Base-by-base conservation (phyloP, 1,140 invertebrate species). In the Lordiphosa clarofinis region DNA sequence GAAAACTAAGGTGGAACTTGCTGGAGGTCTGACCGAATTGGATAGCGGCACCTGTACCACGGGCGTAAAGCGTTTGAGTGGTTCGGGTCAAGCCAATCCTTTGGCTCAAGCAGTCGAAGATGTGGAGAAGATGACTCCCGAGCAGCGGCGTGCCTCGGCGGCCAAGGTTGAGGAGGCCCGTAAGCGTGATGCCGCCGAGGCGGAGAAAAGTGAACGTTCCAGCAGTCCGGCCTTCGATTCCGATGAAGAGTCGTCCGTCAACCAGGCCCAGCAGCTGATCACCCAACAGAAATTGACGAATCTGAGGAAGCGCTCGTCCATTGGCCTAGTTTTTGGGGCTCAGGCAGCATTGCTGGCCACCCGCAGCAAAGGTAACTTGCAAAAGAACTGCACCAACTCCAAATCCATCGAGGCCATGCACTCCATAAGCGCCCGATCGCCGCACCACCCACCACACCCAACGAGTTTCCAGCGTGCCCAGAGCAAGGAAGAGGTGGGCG, bases 151-250 rank as follows among this genome's bases (percentile, higher is more conserved):
- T 2, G 75, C 81, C 4, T 88, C 73, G 0, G 87, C 86, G 19
- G 69, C 90, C 72, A 60, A 91, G 89, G 65, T 90, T 66, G 60
- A 91, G 43, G 81, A 78, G 10, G 73, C 73, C 88, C 57, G 57
- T 3, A 90, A 86, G 90, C 89, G 88, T 50, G 91, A 89, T 75
- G 90, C 73, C 61, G 90, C 78, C 4, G 88, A 89, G 66, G 73
- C 87, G 2, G 93, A 95, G 69, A 95, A 95, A 88, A 95, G 95
- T 7, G 97, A 99, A 89, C 90, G 96, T 24, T 98, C 96, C 0
- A 98, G 96, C 78, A 98, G 96, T 87, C 97, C 97, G 0, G 96
- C 96, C 0, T 98, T 98, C 89, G 97, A 98, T 64, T 98, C 97
- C 0, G 97, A 99, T 89, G 97, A 98, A 42, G 95, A 96, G 60